A percentile compares a stretch with the other conserved stretches of the same genome.
Evolutionary conservation across 1,140 invertebrate species (phyloP).

Genomic region (Temnothorax curvispinosus): DNA sequence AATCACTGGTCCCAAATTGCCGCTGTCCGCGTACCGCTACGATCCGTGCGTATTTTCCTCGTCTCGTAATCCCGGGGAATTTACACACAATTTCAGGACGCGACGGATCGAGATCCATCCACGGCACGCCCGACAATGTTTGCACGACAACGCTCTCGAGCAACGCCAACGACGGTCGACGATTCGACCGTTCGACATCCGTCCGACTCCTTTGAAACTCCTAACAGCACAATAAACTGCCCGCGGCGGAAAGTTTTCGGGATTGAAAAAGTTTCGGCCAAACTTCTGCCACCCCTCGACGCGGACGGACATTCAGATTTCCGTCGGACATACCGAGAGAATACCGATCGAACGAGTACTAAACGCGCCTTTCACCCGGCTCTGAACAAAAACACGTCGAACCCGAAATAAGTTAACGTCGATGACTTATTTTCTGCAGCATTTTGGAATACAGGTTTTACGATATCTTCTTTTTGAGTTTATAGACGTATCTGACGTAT

Average conservation of each 20-base stretch:
- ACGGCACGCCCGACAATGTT: slow-evolving; percentile 64
- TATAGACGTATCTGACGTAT: neutral
- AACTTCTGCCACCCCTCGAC: slow-evolving; percentile 73
- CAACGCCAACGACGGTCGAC: slow-evolving; percentile 57
- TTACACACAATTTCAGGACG: slow-evolving; percentile 12
- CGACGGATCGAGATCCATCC: slow-evolving; percentile 31
- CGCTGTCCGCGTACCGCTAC: neutral
- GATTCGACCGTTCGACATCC: slow-evolving; percentile 66
- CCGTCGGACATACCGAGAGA: slow-evolving; percentile 74
- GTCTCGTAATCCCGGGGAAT: slow-evolving; percentile 36
- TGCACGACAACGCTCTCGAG: slow-evolving; percentile 63
- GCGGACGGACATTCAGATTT: slow-evolving; percentile 79
- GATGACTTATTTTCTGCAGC: neutral
- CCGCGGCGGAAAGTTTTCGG: slow-evolving; percentile 75
- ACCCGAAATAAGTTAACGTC: slow-evolving; percentile 38
- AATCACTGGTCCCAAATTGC: neutral
- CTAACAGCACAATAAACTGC: slow-evolving; percentile 80
- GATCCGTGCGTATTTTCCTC: slow-evolving; percentile 10
- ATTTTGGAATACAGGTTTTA: neutral
- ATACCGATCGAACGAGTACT: slow-evolving; percentile 64
- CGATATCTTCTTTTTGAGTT: neutral
- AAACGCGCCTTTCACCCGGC: slow-evolving; percentile 57
- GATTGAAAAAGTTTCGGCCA: slow-evolving; percentile 80
- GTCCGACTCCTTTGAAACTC: slow-evolving; percentile 77
- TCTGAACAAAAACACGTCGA: slow-evolving; percentile 40